Percentiles rank a stretch among this genome's conserved stretches.
These are phyloP conservation scores for Crypturellus tataupa DNA, from an alignment of 2,797 vertebrate species.

Conservation along the genomic window DNA sequence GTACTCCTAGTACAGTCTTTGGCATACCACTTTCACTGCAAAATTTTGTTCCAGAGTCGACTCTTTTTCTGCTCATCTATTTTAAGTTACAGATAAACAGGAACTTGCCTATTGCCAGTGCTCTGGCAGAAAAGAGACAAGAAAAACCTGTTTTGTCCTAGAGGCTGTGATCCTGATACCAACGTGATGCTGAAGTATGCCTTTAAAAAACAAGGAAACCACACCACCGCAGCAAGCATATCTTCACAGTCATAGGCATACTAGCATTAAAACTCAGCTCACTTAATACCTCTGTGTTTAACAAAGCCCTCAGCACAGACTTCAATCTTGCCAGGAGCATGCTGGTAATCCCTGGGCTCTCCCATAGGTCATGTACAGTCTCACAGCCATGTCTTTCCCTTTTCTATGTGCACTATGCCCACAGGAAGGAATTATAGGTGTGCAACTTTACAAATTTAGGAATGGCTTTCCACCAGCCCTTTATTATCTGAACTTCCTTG, in stretches of 20 bases:
- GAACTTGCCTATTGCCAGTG: neutral
- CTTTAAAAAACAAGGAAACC: neutral
- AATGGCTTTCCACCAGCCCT: neutral
- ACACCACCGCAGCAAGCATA: too few species aligned
- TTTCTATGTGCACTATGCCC: neutral
- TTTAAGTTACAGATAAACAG: neutral
- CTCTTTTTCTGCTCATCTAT: neutral
- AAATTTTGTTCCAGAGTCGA: neutral
- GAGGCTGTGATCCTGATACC: neutral
- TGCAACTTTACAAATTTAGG: neutral
- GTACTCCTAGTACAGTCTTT: neutral
- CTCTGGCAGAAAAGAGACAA: neutral
- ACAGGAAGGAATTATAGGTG: neutral
- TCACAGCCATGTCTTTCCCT: neutral
- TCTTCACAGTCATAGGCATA: too few species aligned
- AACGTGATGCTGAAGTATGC: neutral
- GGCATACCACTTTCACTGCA: neutral
- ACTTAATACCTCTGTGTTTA: neutral
- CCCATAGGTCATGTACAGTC: neutral
- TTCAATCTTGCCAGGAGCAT: too few species aligned
- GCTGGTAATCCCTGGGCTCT: too few species aligned
- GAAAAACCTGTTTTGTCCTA: neutral
- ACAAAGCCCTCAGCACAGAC: neutral
- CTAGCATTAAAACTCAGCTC: neutral
- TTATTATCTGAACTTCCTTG: neutral